Percentiles rank a stretch among this genome's conserved stretches.
These are phyloP conservation scores for Micromussa lordhowensis DNA, from an alignment of 92 coral and sea anemone genomes.

Conservation along the genomic window DNA sequence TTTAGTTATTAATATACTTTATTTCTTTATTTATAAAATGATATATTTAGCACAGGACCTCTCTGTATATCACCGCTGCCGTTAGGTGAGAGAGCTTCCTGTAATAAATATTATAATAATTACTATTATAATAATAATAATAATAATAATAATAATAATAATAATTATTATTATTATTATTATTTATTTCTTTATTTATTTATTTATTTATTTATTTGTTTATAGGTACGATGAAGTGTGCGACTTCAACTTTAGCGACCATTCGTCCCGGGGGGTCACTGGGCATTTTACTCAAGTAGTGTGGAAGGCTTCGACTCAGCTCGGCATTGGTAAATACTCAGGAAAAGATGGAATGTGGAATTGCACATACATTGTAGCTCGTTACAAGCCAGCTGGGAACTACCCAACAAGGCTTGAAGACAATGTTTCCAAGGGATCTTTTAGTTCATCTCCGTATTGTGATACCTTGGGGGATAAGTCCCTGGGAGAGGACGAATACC, in stretches of 20 bases:
- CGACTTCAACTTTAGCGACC: constrained; percentile 1
- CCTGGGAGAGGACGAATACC: neutral
- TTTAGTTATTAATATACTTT: too few species aligned
- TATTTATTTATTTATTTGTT: neutral
- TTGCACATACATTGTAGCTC: constrained; percentile 43
- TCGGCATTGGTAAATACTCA: constrained; percentile 31
- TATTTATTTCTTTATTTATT: too few species aligned
- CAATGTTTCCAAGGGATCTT: constrained; percentile 21
- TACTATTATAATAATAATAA: too few species aligned
- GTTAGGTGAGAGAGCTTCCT: too few species aligned
- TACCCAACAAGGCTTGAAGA: neutral
- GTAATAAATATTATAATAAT: too few species aligned
- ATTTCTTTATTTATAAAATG: too few species aligned
- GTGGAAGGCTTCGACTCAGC: constrained; percentile 31
- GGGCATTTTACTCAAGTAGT: constrained; percentile 47
- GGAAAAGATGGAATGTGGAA: neutral
- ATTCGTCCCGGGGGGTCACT: neutral
- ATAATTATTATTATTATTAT: too few species aligned
- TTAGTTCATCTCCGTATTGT: constrained; percentile 17
- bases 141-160: too few species aligned
- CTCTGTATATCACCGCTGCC: too few species aligned
- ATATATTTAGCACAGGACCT: too few species aligned
- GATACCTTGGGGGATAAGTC: neutral
- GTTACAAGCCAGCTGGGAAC: constrained; percentile 36
- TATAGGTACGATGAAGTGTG: constrained; percentile 51